A percentile compares a stretch with the other conserved stretches of the same genome.
phyloP scores from a whole-genome alignment of 2,888 invertebrate species.

The Dicyrtomina minuta region DNA sequence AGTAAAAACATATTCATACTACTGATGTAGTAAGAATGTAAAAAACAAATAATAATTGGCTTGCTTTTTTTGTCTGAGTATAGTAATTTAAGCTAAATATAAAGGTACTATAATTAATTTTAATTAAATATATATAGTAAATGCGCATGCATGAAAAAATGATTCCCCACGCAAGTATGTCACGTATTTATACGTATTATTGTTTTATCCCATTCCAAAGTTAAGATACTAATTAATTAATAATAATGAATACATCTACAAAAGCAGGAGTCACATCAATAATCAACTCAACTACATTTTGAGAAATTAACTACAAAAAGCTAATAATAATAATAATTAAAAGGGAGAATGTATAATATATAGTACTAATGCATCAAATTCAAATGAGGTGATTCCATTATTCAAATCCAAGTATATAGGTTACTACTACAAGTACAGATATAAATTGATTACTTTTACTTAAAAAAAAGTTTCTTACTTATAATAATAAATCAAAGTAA shows the following conservation, averaged over 20 bases:
- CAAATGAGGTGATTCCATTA: too few species aligned
- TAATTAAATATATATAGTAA: constrained; percentile 16
- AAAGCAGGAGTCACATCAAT: constrained; percentile 30
- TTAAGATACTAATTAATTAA: constrained; percentile 10
- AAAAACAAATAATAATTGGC: too few species aligned
- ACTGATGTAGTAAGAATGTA: not conserved
- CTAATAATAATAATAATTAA: constrained; percentile 13
- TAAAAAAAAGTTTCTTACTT: too few species aligned
- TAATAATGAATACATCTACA: constrained; percentile 14
- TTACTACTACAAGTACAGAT: too few species aligned
- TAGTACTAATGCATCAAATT: not conserved
- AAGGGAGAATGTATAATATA: constrained; percentile 16
- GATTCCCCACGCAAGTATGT: constrained; percentile 25
- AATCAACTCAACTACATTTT: constrained; percentile 4
- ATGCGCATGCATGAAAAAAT: constrained; percentile 25
- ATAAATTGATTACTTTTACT: too few species aligned
- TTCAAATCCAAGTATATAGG: too few species aligned
- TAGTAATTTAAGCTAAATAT: too few species aligned
- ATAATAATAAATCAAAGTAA: too few species aligned
- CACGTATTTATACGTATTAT: constrained; percentile 13
- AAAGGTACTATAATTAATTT: too few species aligned
- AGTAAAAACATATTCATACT: not conserved
- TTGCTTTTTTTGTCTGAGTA: too few species aligned
- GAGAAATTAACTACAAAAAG: constrained; percentile 21
- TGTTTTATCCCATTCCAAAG: constrained; percentile 30